Percentiles rank a stretch among this genome's conserved stretches.
Evolutionary conservation across 1,140 invertebrate genomes (phyloP).

Genomic region (Temnothorax nylanderi): DNA sequence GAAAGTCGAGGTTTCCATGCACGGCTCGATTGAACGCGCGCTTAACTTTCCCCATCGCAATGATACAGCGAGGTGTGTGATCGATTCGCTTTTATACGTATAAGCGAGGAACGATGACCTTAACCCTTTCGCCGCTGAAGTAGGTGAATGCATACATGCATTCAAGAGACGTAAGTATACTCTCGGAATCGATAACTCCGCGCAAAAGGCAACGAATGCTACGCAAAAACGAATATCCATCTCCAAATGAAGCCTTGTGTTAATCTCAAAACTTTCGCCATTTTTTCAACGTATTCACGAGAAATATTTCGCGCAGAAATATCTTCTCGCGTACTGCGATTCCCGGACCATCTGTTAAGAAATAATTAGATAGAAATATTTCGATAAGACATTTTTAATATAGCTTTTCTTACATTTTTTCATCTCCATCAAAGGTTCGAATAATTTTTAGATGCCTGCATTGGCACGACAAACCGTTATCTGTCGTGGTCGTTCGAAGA

Average conservation of each 20-base stretch:
- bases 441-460: not conserved
- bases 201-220: not conserved
- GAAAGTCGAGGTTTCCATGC: constrained; percentile 49
- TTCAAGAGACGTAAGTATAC: not conserved
- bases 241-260: not conserved
- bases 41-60: constrained; percentile 60
- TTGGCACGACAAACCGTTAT: constrained; percentile 61
- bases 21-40: constrained; percentile 29
- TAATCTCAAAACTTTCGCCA: not conserved
- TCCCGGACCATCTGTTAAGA: not conserved
- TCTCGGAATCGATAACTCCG: constrained; percentile 48
- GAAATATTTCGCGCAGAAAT: not conserved
- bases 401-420: not conserved
- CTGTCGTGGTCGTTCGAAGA: constrained; percentile 40
- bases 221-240: not conserved
- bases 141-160: constrained; percentile 32
- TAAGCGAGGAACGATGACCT: constrained; percentile 27
- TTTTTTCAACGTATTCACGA: not conserved
- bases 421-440: too few species aligned
- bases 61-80: constrained; percentile 37
- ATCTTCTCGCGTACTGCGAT: not conserved
- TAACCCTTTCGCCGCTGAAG: constrained; percentile 46
- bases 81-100: constrained; percentile 34
- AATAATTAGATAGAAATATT: constrained; percentile 1
- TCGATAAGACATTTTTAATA: not conserved